These are phyloP conservation scores for Serrognathus titanus DNA, from an alignment of 2,888 invertebrate species.

Conservation along the genomic window DNA sequence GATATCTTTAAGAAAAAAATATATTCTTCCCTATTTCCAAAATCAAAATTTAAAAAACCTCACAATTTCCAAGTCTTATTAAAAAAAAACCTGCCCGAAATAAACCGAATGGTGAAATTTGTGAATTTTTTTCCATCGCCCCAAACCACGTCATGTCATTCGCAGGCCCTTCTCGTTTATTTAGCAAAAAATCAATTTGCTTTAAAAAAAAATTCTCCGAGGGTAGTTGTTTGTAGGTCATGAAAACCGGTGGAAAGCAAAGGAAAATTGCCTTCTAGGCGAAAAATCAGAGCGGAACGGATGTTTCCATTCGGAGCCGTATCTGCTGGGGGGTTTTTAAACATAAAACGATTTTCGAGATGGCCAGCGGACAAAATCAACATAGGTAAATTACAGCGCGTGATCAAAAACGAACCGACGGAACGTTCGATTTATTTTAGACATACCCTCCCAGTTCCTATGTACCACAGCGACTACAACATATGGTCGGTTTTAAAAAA, in stretches of 20 bases:
- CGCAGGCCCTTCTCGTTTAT: too few relatives aligned
- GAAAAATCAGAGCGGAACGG: not conserved
- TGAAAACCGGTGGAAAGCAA: not conserved
- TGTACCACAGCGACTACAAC: conserved; percentile 78
- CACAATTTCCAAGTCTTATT: too few relatives aligned
- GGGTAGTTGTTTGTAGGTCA: not conserved
- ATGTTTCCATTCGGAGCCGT: conserved; percentile 7
- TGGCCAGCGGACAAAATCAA: conserved; percentile 26
- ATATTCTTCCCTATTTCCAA: too few relatives aligned
- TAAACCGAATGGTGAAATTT: too few relatives aligned
- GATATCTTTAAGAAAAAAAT: too few relatives aligned
- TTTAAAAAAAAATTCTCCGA: not conserved
- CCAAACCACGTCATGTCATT: too few relatives aligned
- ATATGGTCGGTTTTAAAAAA: conserved; percentile 90
- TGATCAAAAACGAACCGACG: too few relatives aligned
- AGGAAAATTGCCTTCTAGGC: not conserved
- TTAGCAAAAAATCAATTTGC: too few relatives aligned
- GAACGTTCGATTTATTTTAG: conserved; percentile 45
- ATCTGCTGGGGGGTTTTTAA: conserved; percentile 16
- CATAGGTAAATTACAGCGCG: conserved; percentile 15
- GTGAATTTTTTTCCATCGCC: too few relatives aligned
- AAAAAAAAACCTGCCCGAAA: too few relatives aligned
- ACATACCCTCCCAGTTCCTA: conserved; percentile 67
- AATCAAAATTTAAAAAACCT: too few relatives aligned
- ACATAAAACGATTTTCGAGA: conserved; percentile 20